Base-by-base conservation (phyloP, 2,888 invertebrate genomes). In the Cyclophora albipunctata region DNA sequence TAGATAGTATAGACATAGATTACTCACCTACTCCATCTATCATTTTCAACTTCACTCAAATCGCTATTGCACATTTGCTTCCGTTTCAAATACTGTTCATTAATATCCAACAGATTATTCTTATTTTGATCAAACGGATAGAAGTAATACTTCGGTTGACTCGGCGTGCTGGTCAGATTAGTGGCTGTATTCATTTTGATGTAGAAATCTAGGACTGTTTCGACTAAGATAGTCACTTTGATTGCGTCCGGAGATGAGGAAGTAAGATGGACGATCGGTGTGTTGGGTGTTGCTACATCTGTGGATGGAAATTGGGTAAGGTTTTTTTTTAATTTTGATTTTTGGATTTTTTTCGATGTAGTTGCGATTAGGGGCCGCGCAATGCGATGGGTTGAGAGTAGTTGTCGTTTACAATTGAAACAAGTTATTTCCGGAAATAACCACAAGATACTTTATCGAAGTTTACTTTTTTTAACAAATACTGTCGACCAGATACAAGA, bases 251-350 rank as follows among this genome's bases (percentile, higher is more conserved):
- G 76, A 4, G 92, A 92, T 1, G 93, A 91, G 0, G 94, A 93
- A 0, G 93, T 93, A n/a, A 94, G 75, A 47, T 92, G 93, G 1
- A 93, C 91, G 7, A 93, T 90, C 40, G 91, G 91, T 2, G 92
- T 90, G 63, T 89, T 88, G 45, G 81, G 64, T 1, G 75, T 61
- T 2, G 81, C 68, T 3, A 83, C 59, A 44, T 86, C 89, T 86
- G 78, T 1, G 78, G 80, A 45, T 35, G 34, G 34, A 35, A 33
- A 4, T 45, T 57, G 55, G 55, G 51, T 57, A 45, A 53, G 52
- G 52, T 47, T 47, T 42, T 54, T 47, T 42, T 6, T 7, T 47
- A 45, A 20, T 46, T 48, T 34, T 45, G 20, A 20, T 46, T 41
- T 46, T 5, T 45, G 34, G 20, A 20, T 20, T 20, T 20, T n/a